These are phyloP conservation scores for Hermetia illucens DNA, from an alignment of 1,140 invertebrate species.

Conservation along the genomic window DNA sequence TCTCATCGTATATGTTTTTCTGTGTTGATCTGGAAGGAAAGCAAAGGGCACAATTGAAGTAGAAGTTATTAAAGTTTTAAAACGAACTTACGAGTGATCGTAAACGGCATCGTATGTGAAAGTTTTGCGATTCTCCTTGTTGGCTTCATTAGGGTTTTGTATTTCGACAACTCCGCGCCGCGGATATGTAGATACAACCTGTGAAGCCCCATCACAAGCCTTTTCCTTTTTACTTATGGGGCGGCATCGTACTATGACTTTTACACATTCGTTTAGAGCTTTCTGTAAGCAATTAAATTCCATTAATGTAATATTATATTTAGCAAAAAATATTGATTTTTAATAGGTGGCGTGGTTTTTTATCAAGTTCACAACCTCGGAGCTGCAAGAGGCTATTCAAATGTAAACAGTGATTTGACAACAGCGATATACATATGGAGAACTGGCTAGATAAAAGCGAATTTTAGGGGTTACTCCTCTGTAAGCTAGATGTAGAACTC, in stretches of 20 bases:
- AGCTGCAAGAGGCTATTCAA: too few relatives aligned
- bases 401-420: too few relatives aligned
- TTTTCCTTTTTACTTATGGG: conserved; percentile 76
- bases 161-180: conserved; percentile 52
- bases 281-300: too few relatives aligned
- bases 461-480: too few relatives aligned
- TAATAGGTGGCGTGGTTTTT: too few relatives aligned
- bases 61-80: conserved; percentile 2
- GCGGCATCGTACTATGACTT: conserved; percentile 81
- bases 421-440: too few relatives aligned
- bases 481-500: too few relatives aligned
- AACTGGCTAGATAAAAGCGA: too few relatives aligned
- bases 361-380: too few relatives aligned
- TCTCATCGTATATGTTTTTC: conserved; percentile 87
- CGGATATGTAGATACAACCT: conserved; percentile 51
- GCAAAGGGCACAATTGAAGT: neutral
- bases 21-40: conserved; percentile 62
- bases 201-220: conserved; percentile 49
- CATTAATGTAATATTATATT: too few relatives aligned
- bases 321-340: too few relatives aligned
- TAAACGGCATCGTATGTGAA: conserved; percentile 94
- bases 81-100: conserved; percentile 46
- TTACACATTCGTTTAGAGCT: conserved; percentile 57
- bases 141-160: conserved; percentile 38
- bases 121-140: conserved; percentile 45